Evolutionary conservation across 2,888 invertebrate species (phyloP).

Genomic region (Drosophila picticornis): DNA sequence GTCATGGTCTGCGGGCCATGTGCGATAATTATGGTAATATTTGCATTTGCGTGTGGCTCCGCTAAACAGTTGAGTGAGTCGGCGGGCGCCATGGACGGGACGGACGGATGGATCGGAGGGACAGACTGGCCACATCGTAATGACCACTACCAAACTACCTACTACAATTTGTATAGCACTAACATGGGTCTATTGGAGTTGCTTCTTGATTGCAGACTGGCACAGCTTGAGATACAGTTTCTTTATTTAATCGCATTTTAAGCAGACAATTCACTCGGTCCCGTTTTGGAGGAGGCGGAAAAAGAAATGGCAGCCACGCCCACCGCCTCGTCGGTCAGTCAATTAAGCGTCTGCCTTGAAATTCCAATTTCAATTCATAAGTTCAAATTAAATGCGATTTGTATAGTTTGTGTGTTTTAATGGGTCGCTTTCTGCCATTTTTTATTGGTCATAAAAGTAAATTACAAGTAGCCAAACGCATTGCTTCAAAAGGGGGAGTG

Average conservation of each 20-base stretch:
- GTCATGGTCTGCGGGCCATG: constrained; percentile 77
- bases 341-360: constrained; percentile 51
- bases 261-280: constrained; percentile 54
- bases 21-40: constrained; percentile 81
- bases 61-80: constrained; percentile 79
- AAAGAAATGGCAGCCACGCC: constrained; percentile 30
- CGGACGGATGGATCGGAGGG: constrained; percentile 9
- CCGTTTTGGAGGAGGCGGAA: constrained; percentile 19
- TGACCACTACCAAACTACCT: constrained; percentile 7
- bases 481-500: constrained; percentile 17
- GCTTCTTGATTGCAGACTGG: constrained; percentile 43
- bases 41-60: constrained; percentile 81
- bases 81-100: constrained; percentile 70
- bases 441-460: constrained; percentile 66
- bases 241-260: constrained; percentile 65
- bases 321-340: constrained; percentile 29
- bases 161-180: not conserved
- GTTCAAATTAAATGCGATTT: constrained; percentile 55
- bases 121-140: constrained; percentile 4
- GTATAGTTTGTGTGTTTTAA: constrained; percentile 38
- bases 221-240: constrained; percentile 31
- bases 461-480: constrained; percentile 41
- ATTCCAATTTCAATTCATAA: constrained; percentile 55
- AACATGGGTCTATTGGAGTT: constrained; percentile 13
- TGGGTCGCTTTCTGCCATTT: constrained; percentile 37